phyloP scores from a whole-genome alignment of 2,113 vertebrate species.

The Bubo blakistoni region DNA sequence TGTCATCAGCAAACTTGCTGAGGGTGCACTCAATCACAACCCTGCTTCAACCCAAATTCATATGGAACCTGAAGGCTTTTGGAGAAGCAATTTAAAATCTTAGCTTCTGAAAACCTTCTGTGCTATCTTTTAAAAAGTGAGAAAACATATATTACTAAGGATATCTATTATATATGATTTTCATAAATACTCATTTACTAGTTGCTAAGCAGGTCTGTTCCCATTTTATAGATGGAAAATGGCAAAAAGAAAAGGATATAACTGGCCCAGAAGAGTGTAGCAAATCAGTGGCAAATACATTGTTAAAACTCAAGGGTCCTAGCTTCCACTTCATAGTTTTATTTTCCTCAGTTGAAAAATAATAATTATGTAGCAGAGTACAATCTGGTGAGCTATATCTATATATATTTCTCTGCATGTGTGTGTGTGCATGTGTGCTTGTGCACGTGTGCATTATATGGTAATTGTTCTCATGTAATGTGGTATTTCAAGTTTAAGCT shows the following conservation, averaged over 20 bases:
- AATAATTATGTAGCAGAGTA: not conserved
- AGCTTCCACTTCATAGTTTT: not conserved
- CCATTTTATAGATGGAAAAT: not conserved
- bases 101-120: not conserved
- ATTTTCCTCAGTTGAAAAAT: not conserved
- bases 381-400: not conserved
- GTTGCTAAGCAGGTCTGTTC: not conserved
- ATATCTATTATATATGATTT: not conserved
- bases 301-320: not conserved
- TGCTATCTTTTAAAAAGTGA: not conserved
- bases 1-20: too few species aligned
- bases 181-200: not conserved
- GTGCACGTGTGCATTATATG: not conserved
- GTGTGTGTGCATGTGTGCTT: not conserved
- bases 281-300: not conserved
- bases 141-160: not conserved
- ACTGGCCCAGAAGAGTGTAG: not conserved
- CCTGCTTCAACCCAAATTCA: not conserved
- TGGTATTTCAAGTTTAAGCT: not conserved
- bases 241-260: not conserved
- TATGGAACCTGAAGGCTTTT: not conserved
- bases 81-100: not conserved
- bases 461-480: not conserved
- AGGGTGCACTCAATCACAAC: not conserved
- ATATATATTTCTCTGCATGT: not conserved